These are phyloP conservation scores for Vanacampus margaritifer DNA, from an alignment of 2,113 vertebrate genomes.

Conservation along the genomic window DNA sequence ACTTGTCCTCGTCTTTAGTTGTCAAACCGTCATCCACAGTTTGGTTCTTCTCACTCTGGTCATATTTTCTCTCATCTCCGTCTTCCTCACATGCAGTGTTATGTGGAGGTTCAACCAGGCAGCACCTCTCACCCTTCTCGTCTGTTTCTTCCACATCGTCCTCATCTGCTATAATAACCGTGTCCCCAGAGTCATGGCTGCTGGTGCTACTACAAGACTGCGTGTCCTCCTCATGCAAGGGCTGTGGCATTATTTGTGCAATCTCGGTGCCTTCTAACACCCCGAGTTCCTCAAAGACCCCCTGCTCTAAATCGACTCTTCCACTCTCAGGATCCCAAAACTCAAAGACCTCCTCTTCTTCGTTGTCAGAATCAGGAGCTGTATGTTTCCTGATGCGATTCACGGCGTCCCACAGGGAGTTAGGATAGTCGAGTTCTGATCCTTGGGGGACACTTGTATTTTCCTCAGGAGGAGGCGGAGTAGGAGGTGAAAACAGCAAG, in stretches of 20 bases:
- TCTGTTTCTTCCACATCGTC: slow-evolving; percentile 16
- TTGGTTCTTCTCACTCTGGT: background rate
- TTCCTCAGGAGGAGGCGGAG: slow-evolving; percentile 1
- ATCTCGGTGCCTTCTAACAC: slow-evolving; percentile 2
- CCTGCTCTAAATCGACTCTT: background rate
- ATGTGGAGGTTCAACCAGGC: background rate
- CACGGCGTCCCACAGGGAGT: slow-evolving; percentile 80
- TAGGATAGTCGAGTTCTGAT: slow-evolving; percentile 61
- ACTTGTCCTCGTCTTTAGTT: background rate
- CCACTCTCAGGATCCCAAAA: slow-evolving; percentile 52
- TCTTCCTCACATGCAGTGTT: slow-evolving; percentile 10
- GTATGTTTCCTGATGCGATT: slow-evolving; percentile 88
- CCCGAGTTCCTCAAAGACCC: background rate
- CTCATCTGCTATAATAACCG: slow-evolving; percentile 58
- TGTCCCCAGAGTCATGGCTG: slow-evolving; percentile 69
- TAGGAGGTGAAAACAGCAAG: background rate
- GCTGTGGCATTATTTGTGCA: background rate
- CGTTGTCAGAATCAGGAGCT: slow-evolving; percentile 87
- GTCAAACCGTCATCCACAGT: background rate
- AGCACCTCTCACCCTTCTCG: background rate
- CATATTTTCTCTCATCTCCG: background rate
- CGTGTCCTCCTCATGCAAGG: slow-evolving; percentile 46
- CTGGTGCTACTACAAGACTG: slow-evolving; percentile 73
- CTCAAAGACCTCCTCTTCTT: slow-evolving; percentile 74
- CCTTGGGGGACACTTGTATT: slow-evolving; percentile 8